phyloP scores from a whole-genome alignment of 2,113 vertebrate species.

The Egretta garzetta region DNA sequence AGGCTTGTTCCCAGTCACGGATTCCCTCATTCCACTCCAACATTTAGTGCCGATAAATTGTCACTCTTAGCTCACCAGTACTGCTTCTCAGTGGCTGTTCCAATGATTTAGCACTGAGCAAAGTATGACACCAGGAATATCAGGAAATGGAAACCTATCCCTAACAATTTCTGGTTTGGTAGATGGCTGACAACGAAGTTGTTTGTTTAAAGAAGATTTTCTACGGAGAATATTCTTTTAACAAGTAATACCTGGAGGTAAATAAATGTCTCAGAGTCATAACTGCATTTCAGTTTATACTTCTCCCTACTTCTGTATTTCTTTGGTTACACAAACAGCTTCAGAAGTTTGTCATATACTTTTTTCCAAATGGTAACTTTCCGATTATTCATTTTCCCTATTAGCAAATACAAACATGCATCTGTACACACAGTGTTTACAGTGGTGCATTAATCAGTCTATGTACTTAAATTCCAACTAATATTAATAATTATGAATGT shows the following conservation, averaged over 20 bases:
- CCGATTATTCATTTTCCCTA: background rate
- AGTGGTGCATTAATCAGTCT: background rate
- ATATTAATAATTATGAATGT: background rate
- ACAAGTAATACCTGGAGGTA: background rate
- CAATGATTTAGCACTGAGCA: background rate
- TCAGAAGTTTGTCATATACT: background rate
- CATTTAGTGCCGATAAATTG: background rate
- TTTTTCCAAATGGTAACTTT: background rate
- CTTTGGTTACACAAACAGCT: background rate
- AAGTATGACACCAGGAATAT: background rate
- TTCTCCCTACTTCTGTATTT: background rate
- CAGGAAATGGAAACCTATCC: background rate
- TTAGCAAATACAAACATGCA: background rate
- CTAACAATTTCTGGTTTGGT: background rate
- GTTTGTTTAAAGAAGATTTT: background rate
- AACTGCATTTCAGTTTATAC: background rate
- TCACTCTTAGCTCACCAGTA: background rate
- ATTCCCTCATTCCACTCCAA: background rate
- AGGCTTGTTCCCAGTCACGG: background rate
- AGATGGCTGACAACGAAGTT: background rate
- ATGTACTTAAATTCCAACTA: background rate
- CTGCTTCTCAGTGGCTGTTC: background rate
- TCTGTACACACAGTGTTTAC: background rate
- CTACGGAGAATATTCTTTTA: background rate
- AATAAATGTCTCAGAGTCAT: background rate